Evolutionary conservation across 2,113 vertebrate species (phyloP), one percentile per base, ranked within the genome.

Genomic region (Eclectus roratus): DNA sequence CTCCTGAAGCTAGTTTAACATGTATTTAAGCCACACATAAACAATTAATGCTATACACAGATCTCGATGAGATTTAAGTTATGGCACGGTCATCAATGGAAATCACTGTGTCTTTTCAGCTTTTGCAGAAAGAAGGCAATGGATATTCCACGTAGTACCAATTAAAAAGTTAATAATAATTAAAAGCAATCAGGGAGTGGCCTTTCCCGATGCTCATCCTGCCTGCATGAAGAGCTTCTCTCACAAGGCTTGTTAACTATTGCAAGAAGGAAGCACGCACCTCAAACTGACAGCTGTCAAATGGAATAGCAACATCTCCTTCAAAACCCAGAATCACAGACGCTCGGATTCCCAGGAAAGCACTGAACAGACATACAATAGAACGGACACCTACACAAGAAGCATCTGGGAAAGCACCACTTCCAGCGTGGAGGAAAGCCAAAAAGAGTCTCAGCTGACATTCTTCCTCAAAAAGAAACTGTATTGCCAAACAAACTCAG

Each of bases 231-330:
- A 72, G 68, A 77, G 70, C 31, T 88, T 23, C 52, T 81, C 84
- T 86, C 47, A 16, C 66, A 55, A 78, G 55, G 37, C 53, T 76
- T 68, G 37, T 6, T 87, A 84, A 85, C 37, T 41, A 76, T 15
- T 1, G 1, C 65, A 70, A 17, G 58, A 41, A 80, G 60, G 39
- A 83, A 89, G 66, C 47, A 79, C 35, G 7, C 66, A 64, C 60
- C 70, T 87, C 70, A 35, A 64, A 93, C 13, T 69, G 86, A 85
- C 80, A 94, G 89, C 77, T 92, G 86, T 80, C 80, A 91, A 79
- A 80, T 0, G 19, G 1, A 85, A 43, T 13, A 60, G 77, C 80
- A 61, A 6, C 74, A 61, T 41, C 79, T 68, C 41, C 88, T 84
- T 56, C 73, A 73, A 61, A 88, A 60, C 4, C 28, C 49, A 64